phyloP scores from a whole-genome alignment of 1,140 invertebrate genomes.

The Lethrus apterus region DNA sequence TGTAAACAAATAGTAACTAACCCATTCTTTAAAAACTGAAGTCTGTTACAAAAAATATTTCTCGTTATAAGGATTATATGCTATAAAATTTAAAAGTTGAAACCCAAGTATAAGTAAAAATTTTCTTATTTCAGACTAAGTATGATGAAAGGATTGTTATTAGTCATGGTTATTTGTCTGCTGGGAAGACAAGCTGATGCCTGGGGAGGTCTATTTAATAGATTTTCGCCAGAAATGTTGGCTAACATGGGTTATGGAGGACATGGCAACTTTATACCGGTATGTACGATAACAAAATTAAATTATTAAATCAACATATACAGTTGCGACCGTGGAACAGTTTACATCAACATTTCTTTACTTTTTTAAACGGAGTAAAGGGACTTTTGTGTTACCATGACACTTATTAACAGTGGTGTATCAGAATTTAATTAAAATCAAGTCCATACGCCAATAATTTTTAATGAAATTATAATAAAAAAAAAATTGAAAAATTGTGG shows the following conservation, averaged over 20 bases:
- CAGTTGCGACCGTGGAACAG: not conserved
- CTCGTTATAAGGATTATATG: too few species aligned
- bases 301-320: not conserved
- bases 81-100: too few species aligned
- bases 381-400: not conserved
- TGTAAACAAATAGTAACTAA: too few species aligned
- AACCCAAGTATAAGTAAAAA: too few species aligned
- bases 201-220: conserved; percentile 76
- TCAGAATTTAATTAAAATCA: too few species aligned
- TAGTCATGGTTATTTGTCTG: conserved; percentile 28
- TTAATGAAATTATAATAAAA: too few species aligned
- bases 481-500: too few species aligned
- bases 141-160: conserved; percentile 21
- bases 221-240: conserved; percentile 78
- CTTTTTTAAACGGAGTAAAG: not conserved
- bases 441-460: too few species aligned
- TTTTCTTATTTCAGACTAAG: conserved; percentile 6
- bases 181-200: conserved; percentile 44
- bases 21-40: too few species aligned
- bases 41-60: too few species aligned
- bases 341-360: not conserved
- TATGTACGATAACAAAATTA: conserved; percentile 30
- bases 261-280: conserved; percentile 51
- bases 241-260: conserved; percentile 69
- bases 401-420: not conserved